Base-by-base conservation (phyloP, 1,140 invertebrate genomes). In the Rhyzopertha dominica region DNA sequence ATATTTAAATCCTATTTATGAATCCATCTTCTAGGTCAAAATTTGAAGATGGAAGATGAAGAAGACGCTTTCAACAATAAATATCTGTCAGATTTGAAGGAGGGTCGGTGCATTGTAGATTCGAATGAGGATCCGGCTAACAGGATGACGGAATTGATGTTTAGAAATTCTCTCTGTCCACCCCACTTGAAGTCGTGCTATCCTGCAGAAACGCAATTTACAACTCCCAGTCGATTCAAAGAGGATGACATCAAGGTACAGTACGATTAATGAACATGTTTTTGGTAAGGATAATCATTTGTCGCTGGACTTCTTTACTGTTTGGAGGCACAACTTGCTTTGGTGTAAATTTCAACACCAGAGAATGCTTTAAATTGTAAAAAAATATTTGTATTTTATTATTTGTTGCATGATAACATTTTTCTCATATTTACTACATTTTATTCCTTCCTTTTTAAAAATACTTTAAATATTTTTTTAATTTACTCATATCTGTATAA, bases 131-230 rank as follows among this genome's bases (percentile, higher is more conserved):
- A 29, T 57, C 54, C 46, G 19, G 48, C 26, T 36, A 62, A 66
- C 14, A 63, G 85, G 40, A 53, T 87, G 9, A 78, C 77, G 4
- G 85, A 90, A 61, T 70, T 95, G 12, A 79, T 84, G 58, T 78
- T 82, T 59, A 72, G 92, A 18, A 95, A 95, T 68, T 90, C 90
- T 0, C 68, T 94, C 35, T 85, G 85, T 49, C 85, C 81, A 13
- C 87, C 90, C 4, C 92, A 95, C 65, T 68, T 95, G 36, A 90
- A 87, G 69, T 89, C 87, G 48, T 84, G 87, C 1, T 95, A 95
- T 70, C 85, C 90, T 0, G 84, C 84, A 1, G 91, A 91, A 73
- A 85, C 76, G n/a, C 83, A 87, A 66, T 84, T 79, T 55, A 71
- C 72, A 49, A 59, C 59, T 49, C 68, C 73, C 13, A 36, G 49